phyloP scores from a whole-genome alignment of 2,113 vertebrate species.

The Macquaria ambigua region DNA sequence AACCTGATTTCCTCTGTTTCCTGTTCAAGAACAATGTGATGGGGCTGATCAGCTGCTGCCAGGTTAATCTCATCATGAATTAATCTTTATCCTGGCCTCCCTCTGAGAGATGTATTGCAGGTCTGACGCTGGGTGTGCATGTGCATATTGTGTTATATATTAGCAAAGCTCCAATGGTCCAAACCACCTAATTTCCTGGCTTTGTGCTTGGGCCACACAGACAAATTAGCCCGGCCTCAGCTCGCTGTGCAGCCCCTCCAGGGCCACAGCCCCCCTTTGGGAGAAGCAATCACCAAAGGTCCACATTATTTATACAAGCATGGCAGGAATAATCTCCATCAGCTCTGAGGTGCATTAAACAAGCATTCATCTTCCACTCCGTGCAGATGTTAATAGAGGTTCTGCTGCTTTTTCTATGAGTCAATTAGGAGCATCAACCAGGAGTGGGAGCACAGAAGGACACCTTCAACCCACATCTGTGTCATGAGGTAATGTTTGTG shows the following conservation, averaged over 20 bases:
- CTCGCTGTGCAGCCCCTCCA: conserved; percentile 24
- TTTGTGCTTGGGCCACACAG: conserved; percentile 56
- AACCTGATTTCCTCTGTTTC: conserved; percentile 34
- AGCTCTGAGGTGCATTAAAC: conserved; percentile 39
- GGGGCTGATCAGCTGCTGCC: conserved; percentile 45
- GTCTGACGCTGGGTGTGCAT: conserved; percentile 53
- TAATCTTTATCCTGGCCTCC: conserved; percentile 45
- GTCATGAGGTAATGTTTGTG: conserved; percentile 6
- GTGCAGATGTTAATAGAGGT: conserved; percentile 48
- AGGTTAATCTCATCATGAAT: conserved; percentile 55
- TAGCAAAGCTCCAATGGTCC: conserved; percentile 59
- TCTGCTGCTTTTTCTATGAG: conserved; percentile 51
- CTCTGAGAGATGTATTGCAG: conserved; percentile 48
- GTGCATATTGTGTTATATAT: conserved; percentile 71
- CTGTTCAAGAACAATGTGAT: conserved; percentile 28
- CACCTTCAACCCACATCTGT: conserved; percentile 26
- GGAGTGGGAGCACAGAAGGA: conserved; percentile 49
- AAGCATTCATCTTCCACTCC: conserved; percentile 35
- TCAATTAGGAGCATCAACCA: conserved; percentile 51
- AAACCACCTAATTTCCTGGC: conserved; percentile 59
- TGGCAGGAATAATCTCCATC: conserved; percentile 39
- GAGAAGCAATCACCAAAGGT: conserved; percentile 22
- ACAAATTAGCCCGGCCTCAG: conserved; percentile 53
- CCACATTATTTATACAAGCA: conserved; percentile 47
- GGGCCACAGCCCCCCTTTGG: not conserved